Evolutionary conservation across 2,888 invertebrate species (phyloP), one percentile per base, ranked within the genome.

Genomic region (Amphipoea oculea): DNA sequence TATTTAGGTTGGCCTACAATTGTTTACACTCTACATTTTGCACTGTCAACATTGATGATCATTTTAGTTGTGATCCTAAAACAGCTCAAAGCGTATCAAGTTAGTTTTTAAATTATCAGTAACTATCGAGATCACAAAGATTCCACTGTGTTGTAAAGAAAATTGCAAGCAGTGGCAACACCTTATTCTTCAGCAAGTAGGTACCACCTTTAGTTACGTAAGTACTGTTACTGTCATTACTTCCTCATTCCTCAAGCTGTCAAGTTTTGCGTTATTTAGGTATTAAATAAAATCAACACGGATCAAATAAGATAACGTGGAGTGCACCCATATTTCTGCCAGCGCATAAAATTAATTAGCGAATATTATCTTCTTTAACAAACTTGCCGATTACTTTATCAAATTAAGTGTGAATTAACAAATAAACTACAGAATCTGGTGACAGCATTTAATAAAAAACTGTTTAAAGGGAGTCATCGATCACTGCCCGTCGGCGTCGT

Each of bases 401-500:
- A 87, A 86, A 75, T 70, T 66, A 75, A 70, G 84, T 74, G 85
- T 67, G 80, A 75, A 63, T 63, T 71, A 29, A 85, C 67, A 87
- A 87, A 81, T 84, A 74, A 87, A 83, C 42, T 71, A 81, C 72
- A 77, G 62, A 70, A 86, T 69, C 62, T 4, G 29, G 68, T 66
- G 76, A 60, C 76, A 73, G 40, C 68, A 72, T 76, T 72, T 51
- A 78, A 74, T 72, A 78, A 84, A 63, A 86, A 78, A 78, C 72
- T 29, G 70, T 73, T 70, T 51, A 73, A 80, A 81, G 70, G 70
- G 79, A 79, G 66, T 62, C 81, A 88, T 88, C 89, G 89, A 88
- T 89, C 90, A 89, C 75, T 63, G 67, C 45, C 29, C 29, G 40
- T 40, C 40, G 40, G 40, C 40, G 80, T 82, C 69, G 83, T 75